Evolutionary conservation across 2,797 vertebrate genomes (phyloP).

Genomic region (Etheostoma perlongum): DNA sequence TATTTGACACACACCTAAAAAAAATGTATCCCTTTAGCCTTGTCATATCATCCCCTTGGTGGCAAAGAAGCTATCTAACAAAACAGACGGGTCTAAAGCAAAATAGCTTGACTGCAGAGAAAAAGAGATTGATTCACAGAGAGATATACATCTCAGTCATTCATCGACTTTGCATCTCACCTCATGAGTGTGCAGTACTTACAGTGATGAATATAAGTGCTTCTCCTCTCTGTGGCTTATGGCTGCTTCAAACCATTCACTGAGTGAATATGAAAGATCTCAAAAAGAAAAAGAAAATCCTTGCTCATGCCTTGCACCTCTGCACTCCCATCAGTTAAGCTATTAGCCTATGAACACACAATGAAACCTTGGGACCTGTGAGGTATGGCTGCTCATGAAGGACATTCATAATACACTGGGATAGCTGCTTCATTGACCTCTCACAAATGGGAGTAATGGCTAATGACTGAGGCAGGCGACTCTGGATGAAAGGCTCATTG

Average conservation of each 20-base stretch:
- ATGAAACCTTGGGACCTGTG: slow-evolving; percentile 29
- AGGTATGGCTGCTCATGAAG: slow-evolving; percentile 57
- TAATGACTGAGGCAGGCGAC: slow-evolving; percentile 59
- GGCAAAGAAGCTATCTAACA: slow-evolving; percentile 32
- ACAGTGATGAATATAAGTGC: slow-evolving; percentile 50
- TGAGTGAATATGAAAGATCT: slow-evolving; percentile 32
- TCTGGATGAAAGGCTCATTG: slow-evolving; percentile 56
- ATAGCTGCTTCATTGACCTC: slow-evolving; percentile 55
- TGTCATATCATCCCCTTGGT: slow-evolving; percentile 39
- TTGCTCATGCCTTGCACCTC: slow-evolving; percentile 4
- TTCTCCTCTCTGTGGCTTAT: slow-evolving; percentile 32
- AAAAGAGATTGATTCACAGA: slow-evolving; percentile 21
- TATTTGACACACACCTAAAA: slow-evolving; percentile 56
- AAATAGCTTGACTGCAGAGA: slow-evolving; percentile 14
- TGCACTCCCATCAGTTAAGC: slow-evolving; percentile 31
- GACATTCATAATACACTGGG: slow-evolving; percentile 32
- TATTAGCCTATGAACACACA: slow-evolving; percentile 56
- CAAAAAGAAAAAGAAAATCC: slow-evolving; percentile 20
- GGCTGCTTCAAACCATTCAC: slow-evolving; percentile 16
- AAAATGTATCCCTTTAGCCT: slow-evolving; percentile 48
- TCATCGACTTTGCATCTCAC: slow-evolving; percentile 51
- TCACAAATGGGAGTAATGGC: slow-evolving; percentile 55
- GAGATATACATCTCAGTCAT: slow-evolving; percentile 42
- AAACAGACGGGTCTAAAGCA: slow-evolving; percentile 25
- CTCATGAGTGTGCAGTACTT: slow-evolving; percentile 49